Evolutionary conservation across 2,797 vertebrate genomes (phyloP).

Genomic region (Anas bahamensis): DNA sequence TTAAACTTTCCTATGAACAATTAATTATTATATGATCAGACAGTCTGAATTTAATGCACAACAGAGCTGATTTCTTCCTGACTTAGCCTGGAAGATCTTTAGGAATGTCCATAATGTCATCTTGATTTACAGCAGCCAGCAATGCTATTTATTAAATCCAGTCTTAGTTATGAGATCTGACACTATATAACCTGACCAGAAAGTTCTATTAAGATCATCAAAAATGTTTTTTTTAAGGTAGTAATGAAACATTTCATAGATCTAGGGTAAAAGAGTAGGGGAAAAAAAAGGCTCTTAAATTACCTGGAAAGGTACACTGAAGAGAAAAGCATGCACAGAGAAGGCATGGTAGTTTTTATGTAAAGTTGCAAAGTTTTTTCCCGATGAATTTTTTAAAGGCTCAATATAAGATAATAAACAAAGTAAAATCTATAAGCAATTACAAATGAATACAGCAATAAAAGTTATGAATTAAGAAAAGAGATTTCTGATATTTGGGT

Average conservation of each 20-base stretch:
- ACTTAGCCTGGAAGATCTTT: background rate
- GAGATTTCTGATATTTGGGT: background rate
- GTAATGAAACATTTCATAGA: background rate
- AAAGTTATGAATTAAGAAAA: background rate
- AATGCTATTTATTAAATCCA: no score
- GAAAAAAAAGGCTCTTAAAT: background rate
- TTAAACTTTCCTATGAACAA: background rate
- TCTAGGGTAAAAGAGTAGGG: no score
- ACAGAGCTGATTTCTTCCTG: background rate
- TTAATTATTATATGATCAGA: background rate
- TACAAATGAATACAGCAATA: no score
- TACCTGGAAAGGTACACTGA: no score
- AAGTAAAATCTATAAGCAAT: background rate
- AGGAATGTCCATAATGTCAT: background rate
- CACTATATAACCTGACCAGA: background rate
- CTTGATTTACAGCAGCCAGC: background rate
- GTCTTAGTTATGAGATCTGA: background rate
- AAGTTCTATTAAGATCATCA: background rate
- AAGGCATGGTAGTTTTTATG: background rate
- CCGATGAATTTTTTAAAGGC: background rate
- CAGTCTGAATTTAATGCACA: background rate
- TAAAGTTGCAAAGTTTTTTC: background rate
- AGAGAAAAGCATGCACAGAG: background rate
- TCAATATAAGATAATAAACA: background rate
- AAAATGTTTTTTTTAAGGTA: background rate